Evolutionary conservation across 1,140 invertebrate genomes (phyloP), one percentile per base, ranked within the genome.

Genomic region (Panulirus ornatus): DNA sequence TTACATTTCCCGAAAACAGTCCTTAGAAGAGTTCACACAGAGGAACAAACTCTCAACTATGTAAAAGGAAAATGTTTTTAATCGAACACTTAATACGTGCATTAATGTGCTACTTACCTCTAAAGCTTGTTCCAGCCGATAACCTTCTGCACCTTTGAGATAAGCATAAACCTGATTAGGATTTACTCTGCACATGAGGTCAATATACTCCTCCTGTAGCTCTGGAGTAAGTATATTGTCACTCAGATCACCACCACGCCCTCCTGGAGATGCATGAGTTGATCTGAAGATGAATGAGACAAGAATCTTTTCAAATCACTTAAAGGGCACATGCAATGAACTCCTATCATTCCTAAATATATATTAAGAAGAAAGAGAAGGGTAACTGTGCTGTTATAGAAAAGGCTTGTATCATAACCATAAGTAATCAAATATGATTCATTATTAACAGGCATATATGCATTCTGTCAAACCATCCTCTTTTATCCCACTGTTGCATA

Each of bases 181-280:
- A 76, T 96, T 94, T 93, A 95, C 94, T 90, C 95, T 94, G 92
- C 96, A 97, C 94, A 97, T 95, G 2, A 97, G 94, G 78, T 96
- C 95, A 73, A 97, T 94, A 93, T 96, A 96, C 87, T 94, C 94
- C 93, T 96, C 96, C 27, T 95, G 93, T 36, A 96, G 93, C 58
- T 93, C 92, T 1, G 94, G 93, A 19, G 95, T 94, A 42, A 96
- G 92, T 81, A 95, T 93, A 0, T 71, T 47, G 34, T 92, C 87
- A 58, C 79, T 81, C n/a, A 76, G 16, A 19, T 82, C 73, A 27
- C 73, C 78, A 22, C 73, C 82, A 40, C 81, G 54, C 11, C 63
- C 84, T 30, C 83, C 73, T 71, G 78, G 85, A 30, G 82, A 81
- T 19, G 86, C 66, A 82, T 83, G 70, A 1, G 91, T 85, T 54